phyloP scores from a whole-genome alignment of 2,888 invertebrate species.

The Polyploca ridens region DNA sequence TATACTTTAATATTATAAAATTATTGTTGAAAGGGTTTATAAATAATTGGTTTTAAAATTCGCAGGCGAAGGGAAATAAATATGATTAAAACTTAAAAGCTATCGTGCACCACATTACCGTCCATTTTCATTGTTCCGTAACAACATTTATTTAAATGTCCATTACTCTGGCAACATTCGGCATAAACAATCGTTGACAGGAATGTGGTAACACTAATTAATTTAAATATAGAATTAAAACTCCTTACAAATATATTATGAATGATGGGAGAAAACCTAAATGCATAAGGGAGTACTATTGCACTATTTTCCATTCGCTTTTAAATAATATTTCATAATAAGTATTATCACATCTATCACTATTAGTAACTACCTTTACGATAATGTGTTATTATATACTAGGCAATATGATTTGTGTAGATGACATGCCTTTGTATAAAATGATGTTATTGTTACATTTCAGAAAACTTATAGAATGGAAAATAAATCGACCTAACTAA shows the following conservation, averaged over 20 bases:
- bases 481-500: constrained; percentile 44
- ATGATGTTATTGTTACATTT: constrained; percentile 33
- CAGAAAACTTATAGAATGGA: constrained; percentile 33
- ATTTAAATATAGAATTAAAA: constrained; percentile 52
- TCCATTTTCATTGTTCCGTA: constrained; percentile 32
- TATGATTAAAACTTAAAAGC: constrained; percentile 56
- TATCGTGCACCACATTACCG: constrained; percentile 53
- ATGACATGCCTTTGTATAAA: constrained; percentile 16
- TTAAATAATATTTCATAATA: constrained; percentile 61
- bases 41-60: constrained; percentile 40
- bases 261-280: constrained; percentile 62
- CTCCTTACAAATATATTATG: constrained; percentile 43
- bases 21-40: constrained; percentile 9
- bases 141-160: constrained; percentile 37
- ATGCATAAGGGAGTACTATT: constrained; percentile 68
- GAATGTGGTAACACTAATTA: constrained; percentile 57
- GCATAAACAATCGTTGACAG: constrained; percentile 54
- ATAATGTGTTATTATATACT: constrained; percentile 39
- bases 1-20: constrained; percentile 22
- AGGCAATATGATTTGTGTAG: constrained; percentile 14
- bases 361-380: constrained; percentile 47
- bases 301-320: constrained; percentile 59
- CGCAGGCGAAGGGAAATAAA: constrained; percentile 57
- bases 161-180: constrained; percentile 57
- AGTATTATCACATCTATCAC: constrained; percentile 74